These are phyloP conservation scores for Heliconius eleuchia DNA, from an alignment of 1,140 invertebrate species.

Conservation along the genomic window DNA sequence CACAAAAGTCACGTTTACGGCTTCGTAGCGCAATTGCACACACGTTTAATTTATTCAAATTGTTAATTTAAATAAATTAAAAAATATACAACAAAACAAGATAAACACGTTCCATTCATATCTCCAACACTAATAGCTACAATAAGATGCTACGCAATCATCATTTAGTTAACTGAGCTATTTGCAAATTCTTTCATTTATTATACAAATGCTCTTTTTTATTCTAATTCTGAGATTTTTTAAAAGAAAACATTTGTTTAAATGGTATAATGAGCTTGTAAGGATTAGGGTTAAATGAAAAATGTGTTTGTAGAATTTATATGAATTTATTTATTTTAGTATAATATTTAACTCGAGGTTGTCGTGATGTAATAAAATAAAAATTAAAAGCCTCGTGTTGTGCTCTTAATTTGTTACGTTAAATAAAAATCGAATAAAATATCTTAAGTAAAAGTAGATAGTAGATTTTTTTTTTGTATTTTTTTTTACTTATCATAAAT, in stretches of 20 bases:
- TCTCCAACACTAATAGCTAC: constrained; percentile 1
- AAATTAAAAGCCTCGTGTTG: too few relatives aligned
- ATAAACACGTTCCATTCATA: background rate
- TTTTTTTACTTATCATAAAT: too few relatives aligned
- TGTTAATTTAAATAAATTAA: background rate
- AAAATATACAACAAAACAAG: background rate
- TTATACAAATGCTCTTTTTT: constrained; percentile 52
- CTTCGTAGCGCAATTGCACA: too few relatives aligned
- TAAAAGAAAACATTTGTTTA: constrained; percentile 33
- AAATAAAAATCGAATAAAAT: too few relatives aligned
- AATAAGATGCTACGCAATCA: constrained; percentile 29
- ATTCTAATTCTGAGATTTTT: constrained; percentile 52
- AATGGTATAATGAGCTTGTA: background rate
- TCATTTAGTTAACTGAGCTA: constrained; percentile 34
- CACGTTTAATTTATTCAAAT: background rate
- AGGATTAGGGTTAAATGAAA: background rate
- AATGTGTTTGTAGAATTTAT: background rate
- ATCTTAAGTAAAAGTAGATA: too few relatives aligned
- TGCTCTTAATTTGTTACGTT: too few relatives aligned
- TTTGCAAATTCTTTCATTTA: constrained; percentile 35
- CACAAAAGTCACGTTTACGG: too few relatives aligned
- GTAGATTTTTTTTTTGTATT: too few relatives aligned
- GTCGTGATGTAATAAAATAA: too few relatives aligned
- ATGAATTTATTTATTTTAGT: background rate
- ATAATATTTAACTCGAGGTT: too few relatives aligned